phyloP scores from a whole-genome alignment of 2,113 vertebrate genomes.

The Numida meleagris region DNA sequence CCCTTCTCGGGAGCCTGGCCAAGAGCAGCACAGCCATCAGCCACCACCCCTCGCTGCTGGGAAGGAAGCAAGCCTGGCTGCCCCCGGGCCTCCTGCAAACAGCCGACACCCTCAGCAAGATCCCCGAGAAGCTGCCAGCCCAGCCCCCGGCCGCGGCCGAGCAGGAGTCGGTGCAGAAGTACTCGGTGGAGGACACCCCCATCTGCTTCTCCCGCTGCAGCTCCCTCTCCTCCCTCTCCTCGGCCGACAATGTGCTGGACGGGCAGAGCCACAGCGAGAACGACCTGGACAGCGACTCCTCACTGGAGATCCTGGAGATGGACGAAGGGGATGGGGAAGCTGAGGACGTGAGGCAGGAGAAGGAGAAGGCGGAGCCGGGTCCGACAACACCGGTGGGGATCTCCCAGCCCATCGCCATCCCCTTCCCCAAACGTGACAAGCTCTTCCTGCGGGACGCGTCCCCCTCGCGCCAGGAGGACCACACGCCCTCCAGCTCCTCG shows the following conservation, averaged over 20 bases:
- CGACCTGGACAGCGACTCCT: slow-evolving; percentile 84
- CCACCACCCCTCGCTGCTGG: slow-evolving; percentile 26
- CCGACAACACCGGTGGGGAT: background rate
- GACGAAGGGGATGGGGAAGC: slow-evolving; percentile 77
- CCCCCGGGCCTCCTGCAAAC: slow-evolving; percentile 71
- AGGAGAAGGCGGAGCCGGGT: slow-evolving; percentile 55
- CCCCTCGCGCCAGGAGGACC: slow-evolving; percentile 83
- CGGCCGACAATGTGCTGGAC: slow-evolving; percentile 85
- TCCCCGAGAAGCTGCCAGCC: slow-evolving; percentile 79
- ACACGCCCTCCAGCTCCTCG: slow-evolving; percentile 93
- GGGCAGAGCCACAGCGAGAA: slow-evolving; percentile 86
- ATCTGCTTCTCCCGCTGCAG: slow-evolving; percentile 95
- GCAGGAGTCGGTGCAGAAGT: slow-evolving; percentile 89
- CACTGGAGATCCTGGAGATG: slow-evolving; percentile 92
- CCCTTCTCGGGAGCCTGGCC: slow-evolving; percentile 81
- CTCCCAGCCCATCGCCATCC: slow-evolving; percentile 82
- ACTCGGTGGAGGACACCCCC: slow-evolving; percentile 88
- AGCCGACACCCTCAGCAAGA: slow-evolving; percentile 77
- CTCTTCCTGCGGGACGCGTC: slow-evolving; percentile 78
- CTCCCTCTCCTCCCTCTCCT: slow-evolving; percentile 95
- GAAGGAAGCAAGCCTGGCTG: slow-evolving; percentile 86
- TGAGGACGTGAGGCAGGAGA: slow-evolving; percentile 66
- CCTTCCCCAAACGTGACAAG: slow-evolving; percentile 77
- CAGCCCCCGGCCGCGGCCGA: slow-evolving; percentile 65
- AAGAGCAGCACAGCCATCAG: background rate